These are phyloP conservation scores for Luscinia megarhynchos DNA, from an alignment of 2,797 vertebrate species.

Conservation along the genomic window DNA sequence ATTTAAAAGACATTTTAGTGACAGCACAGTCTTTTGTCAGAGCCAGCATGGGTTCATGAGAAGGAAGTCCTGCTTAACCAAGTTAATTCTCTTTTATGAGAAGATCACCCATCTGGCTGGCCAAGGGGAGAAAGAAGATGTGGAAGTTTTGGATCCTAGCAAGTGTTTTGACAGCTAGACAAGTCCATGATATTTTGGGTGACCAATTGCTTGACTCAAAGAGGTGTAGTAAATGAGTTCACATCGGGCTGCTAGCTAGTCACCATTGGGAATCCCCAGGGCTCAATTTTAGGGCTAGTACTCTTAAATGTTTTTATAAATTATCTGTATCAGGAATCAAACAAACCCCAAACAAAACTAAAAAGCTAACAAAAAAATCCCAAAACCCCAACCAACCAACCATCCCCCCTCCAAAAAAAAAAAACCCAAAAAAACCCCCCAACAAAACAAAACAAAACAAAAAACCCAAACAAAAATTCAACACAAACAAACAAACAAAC, in stretches of 20 bases:
- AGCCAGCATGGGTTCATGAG: background rate
- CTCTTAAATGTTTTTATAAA: background rate
- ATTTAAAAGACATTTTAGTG: background rate
- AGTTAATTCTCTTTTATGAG: background rate
- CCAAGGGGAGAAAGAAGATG: background rate
- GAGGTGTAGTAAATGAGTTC: background rate
- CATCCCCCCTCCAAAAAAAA: accelerated
- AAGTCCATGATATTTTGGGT: accelerated
- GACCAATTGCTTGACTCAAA: background rate
- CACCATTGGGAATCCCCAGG: background rate
- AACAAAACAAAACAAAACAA: too few species aligned
- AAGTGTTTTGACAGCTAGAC: background rate
- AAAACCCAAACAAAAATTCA: too few species aligned
- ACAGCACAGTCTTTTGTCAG: background rate
- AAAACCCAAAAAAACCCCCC: background rate
- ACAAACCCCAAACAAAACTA: background rate
- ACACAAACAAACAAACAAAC: background rate
- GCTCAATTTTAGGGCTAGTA: background rate
- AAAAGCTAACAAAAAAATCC: accelerated
- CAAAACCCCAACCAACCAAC: background rate
- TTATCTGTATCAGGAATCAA: background rate
- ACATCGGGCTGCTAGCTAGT: background rate
- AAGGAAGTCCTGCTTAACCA: background rate
- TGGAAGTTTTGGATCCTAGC: background rate
- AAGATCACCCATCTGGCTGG: background rate